A percentile compares a stretch with the other conserved stretches of the same genome.
Evolutionary conservation across 2,888 invertebrate genomes (phyloP).

Genomic region (Epiblema foenella): DNA sequence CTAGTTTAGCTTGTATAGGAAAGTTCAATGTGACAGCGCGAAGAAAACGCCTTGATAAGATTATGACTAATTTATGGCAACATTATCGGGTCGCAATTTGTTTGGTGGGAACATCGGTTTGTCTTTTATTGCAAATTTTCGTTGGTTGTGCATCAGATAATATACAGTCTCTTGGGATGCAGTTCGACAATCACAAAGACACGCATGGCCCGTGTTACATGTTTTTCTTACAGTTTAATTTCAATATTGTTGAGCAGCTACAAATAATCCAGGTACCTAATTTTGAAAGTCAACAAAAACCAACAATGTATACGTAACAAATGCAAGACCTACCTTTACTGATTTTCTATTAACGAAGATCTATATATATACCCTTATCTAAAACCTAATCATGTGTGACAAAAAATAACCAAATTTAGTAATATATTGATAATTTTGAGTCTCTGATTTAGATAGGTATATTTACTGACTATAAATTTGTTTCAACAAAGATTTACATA

Average conservation of each 20-base stretch:
- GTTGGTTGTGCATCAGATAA: conserved; percentile 23
- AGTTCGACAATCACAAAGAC: neutral
- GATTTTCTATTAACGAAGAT: neutral
- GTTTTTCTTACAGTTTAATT: neutral
- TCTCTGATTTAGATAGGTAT: neutral
- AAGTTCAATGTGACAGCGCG: conserved; percentile 1
- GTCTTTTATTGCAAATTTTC: conserved; percentile 12
- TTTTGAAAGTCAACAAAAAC: neutral
- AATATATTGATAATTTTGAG: neutral
- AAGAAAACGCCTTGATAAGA: conserved; percentile 33
- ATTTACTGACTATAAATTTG: neutral
- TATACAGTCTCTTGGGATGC: neutral
- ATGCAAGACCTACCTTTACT: neutral
- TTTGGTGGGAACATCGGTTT: conserved; percentile 30
- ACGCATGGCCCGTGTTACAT: neutral
- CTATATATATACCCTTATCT: no score
- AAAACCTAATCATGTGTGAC: neutral
- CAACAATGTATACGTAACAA: neutral
- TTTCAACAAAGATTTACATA: conserved; percentile 8
- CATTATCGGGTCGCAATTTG: conserved; percentile 37
- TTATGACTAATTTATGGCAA: conserved; percentile 38
- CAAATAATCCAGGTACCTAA: neutral
- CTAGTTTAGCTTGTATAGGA: neutral
- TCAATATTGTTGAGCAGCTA: neutral
- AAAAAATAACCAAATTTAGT: neutral